These are phyloP conservation scores for Metaphire vulgaris DNA, from an alignment of 1,140 invertebrate genomes.

Conservation along the genomic window DNA sequence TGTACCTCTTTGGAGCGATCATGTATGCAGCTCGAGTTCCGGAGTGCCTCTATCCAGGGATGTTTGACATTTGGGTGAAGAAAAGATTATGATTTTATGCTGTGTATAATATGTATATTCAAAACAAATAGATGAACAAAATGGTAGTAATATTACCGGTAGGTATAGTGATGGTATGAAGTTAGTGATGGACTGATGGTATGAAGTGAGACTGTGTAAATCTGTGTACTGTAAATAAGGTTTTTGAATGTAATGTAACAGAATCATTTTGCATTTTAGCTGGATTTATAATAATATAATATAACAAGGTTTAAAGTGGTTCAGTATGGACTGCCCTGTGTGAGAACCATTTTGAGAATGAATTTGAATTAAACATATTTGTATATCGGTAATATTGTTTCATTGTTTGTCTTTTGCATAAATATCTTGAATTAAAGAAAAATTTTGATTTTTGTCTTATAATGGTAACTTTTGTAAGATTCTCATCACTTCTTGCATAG, in stretches of 20 bases:
- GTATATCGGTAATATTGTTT: constrained; percentile 9
- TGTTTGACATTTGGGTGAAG: constrained; percentile 93
- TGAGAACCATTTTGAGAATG: no score
- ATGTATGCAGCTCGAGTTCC: constrained; percentile 91
- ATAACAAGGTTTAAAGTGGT: no score
- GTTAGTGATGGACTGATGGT: not conserved
- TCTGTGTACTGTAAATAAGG: not conserved
- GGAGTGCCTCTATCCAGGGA: constrained; percentile 95
- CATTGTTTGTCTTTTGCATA: constrained; percentile 1
- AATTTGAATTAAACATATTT: not conserved
- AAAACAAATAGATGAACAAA: no score
- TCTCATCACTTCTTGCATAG: not conserved
- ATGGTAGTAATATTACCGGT: no score
- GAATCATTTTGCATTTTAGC: no score
- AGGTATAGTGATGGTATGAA: no score
- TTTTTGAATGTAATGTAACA: not conserved
- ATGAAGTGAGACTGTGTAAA: not conserved
- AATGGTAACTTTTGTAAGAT: not conserved
- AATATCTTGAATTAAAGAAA: not conserved
- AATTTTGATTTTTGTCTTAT: not conserved
- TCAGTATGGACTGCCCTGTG: no score
- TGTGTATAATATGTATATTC: not conserved
- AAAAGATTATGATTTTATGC: not conserved
- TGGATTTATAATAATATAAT: no score
- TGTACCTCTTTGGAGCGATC: constrained; percentile 89